Percentiles rank a stretch among this genome's conserved stretches.
These are phyloP conservation scores for Prenolepis imparis DNA, from an alignment of 2,888 invertebrate genomes.

Conservation along the genomic window DNA sequence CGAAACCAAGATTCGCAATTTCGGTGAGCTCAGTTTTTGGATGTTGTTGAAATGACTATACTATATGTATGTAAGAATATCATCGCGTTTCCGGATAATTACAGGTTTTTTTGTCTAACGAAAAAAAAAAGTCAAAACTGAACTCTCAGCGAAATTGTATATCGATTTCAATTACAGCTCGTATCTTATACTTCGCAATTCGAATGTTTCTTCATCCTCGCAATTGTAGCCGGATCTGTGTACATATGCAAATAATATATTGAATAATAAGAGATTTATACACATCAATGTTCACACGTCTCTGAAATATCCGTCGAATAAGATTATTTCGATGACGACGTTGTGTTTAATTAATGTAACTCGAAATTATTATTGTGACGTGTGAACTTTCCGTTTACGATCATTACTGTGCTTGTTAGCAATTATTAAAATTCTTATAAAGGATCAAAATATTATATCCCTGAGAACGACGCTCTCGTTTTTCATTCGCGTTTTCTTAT, in stretches of 20 bases:
- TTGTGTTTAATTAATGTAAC: background rate
- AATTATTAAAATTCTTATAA: slow-evolving; percentile 65
- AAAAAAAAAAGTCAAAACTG: background rate
- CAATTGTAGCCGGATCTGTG: slow-evolving; percentile 56
- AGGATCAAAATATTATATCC: slow-evolving; percentile 48
- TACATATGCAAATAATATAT: slow-evolving; percentile 65
- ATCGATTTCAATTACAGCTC: background rate
- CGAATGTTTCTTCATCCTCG: slow-evolving; percentile 7
- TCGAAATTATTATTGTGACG: background rate
- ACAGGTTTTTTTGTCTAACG: background rate
- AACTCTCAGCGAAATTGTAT: slow-evolving; percentile 7
- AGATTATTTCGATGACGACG: background rate
- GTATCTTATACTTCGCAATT: slow-evolving; percentile 17
- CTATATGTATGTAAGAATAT: background rate
- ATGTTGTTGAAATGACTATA: background rate
- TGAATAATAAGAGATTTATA: slow-evolving; percentile 55
- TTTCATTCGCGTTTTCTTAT: background rate
- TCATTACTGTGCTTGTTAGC: background rate
- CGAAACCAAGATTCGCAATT: background rate
- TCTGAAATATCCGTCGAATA: slow-evolving; percentile 16
- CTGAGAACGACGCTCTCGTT: slow-evolving; percentile 51
- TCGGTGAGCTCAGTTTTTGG: background rate
- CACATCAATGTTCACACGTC: slow-evolving; percentile 29
- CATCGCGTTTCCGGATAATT: background rate
- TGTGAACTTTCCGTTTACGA: background rate